Evolutionary conservation across 2,113 vertebrate species (phyloP).

Genomic region (Entomyzon cyanotis): DNA sequence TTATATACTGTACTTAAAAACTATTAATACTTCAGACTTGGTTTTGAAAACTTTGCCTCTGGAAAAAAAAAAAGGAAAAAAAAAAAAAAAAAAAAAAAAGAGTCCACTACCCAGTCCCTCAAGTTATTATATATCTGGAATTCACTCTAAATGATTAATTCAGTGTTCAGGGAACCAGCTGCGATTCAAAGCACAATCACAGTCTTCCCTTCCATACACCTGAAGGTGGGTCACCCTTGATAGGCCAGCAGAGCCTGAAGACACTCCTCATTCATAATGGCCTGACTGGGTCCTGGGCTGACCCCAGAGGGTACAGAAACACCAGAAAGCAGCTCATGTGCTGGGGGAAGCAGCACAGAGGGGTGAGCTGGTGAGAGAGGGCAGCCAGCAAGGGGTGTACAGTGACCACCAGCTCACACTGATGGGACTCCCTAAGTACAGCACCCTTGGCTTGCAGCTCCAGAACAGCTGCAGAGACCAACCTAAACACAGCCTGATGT

Average conservation of each 20-base stretch:
- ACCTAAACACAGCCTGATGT: not conserved
- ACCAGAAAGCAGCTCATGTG: not conserved
- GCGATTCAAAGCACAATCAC: not conserved
- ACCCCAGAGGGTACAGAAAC: not conserved
- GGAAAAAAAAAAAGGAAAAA: not conserved
- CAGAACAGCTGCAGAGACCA: not conserved
- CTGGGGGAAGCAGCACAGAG: not conserved
- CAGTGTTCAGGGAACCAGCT: not conserved
- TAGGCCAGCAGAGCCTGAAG: not conserved
- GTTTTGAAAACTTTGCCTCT: not conserved
- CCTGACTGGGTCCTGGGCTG: not conserved
- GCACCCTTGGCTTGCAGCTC: rapidly evolving
- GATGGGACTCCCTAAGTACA: not conserved
- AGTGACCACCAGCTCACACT: not conserved
- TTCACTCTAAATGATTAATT: not conserved
- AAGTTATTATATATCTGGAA: not conserved
- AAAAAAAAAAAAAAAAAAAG: not conserved
- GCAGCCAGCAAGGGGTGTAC: not conserved
- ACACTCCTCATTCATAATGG: not conserved
- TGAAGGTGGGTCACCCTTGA: not conserved
- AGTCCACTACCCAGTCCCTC: not conserved
- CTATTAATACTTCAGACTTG: not conserved
- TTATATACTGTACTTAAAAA: not conserved
- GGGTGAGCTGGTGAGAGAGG: not conserved
- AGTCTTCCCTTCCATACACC: not conserved